Conservation (phyloP, 2,888 invertebrate genomes). For the Drosophila diplacantha region DNA sequence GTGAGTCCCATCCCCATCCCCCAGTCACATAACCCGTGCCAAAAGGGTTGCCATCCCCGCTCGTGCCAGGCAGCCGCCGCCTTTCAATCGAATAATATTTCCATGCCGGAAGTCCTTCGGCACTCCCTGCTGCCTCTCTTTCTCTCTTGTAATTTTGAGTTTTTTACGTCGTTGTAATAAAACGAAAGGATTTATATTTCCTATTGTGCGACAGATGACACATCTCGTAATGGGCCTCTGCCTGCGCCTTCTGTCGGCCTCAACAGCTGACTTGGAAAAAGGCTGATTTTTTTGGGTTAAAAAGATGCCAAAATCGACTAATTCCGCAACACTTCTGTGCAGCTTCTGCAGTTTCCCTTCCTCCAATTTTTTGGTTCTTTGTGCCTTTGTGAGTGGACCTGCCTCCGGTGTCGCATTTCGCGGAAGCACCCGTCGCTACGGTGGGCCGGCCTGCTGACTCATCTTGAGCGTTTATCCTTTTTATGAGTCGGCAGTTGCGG, state of each 20-base stretch:
- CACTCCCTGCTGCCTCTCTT: constrained; percentile 15
- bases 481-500: constrained; percentile 56
- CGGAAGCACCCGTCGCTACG: constrained; percentile 54
- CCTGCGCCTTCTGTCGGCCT: constrained; percentile 22
- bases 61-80: constrained; percentile 46
- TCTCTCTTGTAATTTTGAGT: constrained; percentile 14
- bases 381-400: constrained; percentile 34
- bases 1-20: constrained; percentile 28
- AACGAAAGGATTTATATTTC: constrained; percentile 74
- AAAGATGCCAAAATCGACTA: constrained; percentile 40
- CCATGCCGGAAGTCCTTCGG: constrained; percentile 57
- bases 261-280: constrained; percentile 59
- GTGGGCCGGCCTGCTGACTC: constrained; percentile 38
- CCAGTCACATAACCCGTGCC: constrained; percentile 41
- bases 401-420: constrained; percentile 61
- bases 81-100: constrained; percentile 15
- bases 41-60: constrained; percentile 50
- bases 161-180: constrained; percentile 58
- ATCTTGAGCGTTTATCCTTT: constrained; percentile 61
- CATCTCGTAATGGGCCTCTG: constrained; percentile 56
- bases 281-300: constrained; percentile 48
- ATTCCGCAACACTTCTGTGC: constrained; percentile 54
- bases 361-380: constrained; percentile 12
- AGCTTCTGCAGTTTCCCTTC: constrained; percentile 2
- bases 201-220: constrained; percentile 58